These are phyloP conservation scores for Danaus melanippus DNA, from an alignment of 1,140 invertebrate species.

Conservation along the genomic window DNA sequence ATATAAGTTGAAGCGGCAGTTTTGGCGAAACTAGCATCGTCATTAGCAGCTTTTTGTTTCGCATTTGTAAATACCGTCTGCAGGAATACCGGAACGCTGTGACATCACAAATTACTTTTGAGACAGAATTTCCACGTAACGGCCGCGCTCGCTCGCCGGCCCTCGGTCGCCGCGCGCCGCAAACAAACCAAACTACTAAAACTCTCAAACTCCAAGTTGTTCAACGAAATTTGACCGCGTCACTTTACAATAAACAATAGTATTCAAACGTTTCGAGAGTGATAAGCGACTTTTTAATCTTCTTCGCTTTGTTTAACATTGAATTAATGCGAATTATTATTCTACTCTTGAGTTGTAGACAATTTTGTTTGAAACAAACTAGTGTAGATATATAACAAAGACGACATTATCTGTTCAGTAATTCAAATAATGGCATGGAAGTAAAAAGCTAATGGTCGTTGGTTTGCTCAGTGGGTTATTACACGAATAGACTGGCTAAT, in stretches of 20 bases:
- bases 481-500: slow-evolving; percentile 32
- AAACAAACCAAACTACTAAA: slow-evolving; percentile 53
- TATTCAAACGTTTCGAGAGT: slow-evolving; percentile 22
- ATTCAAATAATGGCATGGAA: too few species aligned
- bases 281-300: slow-evolving; percentile 17
- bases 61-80: slow-evolving; percentile 51
- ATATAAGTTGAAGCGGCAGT: slow-evolving; percentile 5
- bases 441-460: slow-evolving; percentile 27
- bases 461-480: slow-evolving; percentile 33
- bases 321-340: neutral
- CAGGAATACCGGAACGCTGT: slow-evolving; percentile 38
- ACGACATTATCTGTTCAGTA: too few species aligned
- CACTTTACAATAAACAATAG: slow-evolving; percentile 25
- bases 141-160: slow-evolving; percentile 27
- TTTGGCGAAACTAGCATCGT: slow-evolving; percentile 46
- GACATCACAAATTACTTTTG: slow-evolving; percentile 61
- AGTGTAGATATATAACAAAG: too few species aligned
- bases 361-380: slow-evolving; percentile 1
- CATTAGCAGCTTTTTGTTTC: slow-evolving; percentile 56
- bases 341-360: neutral
- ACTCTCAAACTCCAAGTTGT: slow-evolving; percentile 50
- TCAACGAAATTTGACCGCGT: slow-evolving; percentile 29
- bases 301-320: slow-evolving; percentile 9
- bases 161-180: slow-evolving; percentile 16
- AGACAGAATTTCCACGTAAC: slow-evolving; percentile 46